phyloP scores from a whole-genome alignment of 1,140 invertebrate genomes.

The Heliconius nattereri region DNA sequence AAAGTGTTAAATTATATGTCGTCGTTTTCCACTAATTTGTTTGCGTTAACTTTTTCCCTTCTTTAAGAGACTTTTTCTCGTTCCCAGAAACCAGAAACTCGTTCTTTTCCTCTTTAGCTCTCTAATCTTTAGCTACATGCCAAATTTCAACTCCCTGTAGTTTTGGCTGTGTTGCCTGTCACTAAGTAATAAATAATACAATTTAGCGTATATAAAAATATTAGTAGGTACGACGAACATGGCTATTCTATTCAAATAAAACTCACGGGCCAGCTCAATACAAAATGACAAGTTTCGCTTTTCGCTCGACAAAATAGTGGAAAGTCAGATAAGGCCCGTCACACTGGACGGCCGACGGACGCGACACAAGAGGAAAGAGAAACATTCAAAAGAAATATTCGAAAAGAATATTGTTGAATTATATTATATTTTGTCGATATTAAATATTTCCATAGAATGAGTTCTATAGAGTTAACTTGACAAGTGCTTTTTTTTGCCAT shows the following conservation, averaged over 20 bases:
- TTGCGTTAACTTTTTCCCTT: no score
- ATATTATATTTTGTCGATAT: background rate
- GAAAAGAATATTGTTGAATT: background rate
- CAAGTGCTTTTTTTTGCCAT: background rate
- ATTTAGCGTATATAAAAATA: background rate
- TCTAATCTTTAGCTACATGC: no score
- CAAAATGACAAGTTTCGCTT: slow-evolving; percentile 32
- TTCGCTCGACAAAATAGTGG: slow-evolving; percentile 24
- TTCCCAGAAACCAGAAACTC: no score
- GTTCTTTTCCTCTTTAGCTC: no score
- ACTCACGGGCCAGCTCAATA: slow-evolving; percentile 5
- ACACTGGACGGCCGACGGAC: slow-evolving; percentile 13
- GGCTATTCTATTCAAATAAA: background rate
- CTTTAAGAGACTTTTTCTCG: no score
- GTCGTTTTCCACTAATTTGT: no score
- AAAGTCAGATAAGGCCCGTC: slow-evolving; percentile 25
- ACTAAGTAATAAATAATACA: no score
- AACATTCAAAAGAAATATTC: slow-evolving; percentile 16
- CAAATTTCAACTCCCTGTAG: no score
- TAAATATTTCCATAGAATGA: background rate
- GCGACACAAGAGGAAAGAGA: slow-evolving; percentile 14
- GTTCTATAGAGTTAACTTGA: background rate
- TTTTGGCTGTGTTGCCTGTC: no score
- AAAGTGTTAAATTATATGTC: no score
- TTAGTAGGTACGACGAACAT: background rate